Base-by-base conservation (phyloP, 2,888 invertebrate species). In the Rhorus exstirpatorius region DNA sequence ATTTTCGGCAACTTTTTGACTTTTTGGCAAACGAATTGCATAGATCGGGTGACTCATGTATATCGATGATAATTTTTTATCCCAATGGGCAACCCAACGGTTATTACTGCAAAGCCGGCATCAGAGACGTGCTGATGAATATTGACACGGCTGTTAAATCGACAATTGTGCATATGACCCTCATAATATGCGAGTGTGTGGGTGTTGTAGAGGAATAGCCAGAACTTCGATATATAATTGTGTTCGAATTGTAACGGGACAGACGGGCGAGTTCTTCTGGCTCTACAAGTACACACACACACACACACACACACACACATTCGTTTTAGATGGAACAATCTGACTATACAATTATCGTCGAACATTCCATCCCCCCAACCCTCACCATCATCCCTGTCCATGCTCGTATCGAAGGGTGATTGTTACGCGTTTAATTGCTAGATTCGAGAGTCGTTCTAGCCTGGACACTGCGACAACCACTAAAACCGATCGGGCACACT, bases 401-500 rank as follows among this genome's bases (percentile, higher is more conserved):
- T 60, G 24, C 38, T 67, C 58, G 76, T 76, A 76, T 76, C 76
- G 76, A 76, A 75, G 79, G 82, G 82, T 82, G 82, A 82, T 82
- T 82, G 82, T 74, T 67, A 46, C 71, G 71, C 79, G 82, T 76
- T 80, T 82, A 82, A 82, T 82, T 82, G 82, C 82, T 79, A 82
- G 82, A 76, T 82, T 75, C 79, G 46, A 82, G 76, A 65, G 63
- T 71, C n/a, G n/a, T 71, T 65, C 70, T 65, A 65, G 58, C 65
- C 60, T 17, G 76, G 41, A 65, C 55, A 71, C 65, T 65, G 76
- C 76, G 41, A 60, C 76, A 68, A 67, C 76, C 76, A 49, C 76
- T 68, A 60, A 76, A 76, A 68, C 76, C 68, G 68, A 76, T 76
- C 55, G 65, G 31, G 68, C 76, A 49, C 68, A 60, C 31, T 31